Evolutionary conservation across 2,797 vertebrate species (phyloP), one percentile per base, ranked within the genome.

Genomic region (Danio tinwini): DNA sequence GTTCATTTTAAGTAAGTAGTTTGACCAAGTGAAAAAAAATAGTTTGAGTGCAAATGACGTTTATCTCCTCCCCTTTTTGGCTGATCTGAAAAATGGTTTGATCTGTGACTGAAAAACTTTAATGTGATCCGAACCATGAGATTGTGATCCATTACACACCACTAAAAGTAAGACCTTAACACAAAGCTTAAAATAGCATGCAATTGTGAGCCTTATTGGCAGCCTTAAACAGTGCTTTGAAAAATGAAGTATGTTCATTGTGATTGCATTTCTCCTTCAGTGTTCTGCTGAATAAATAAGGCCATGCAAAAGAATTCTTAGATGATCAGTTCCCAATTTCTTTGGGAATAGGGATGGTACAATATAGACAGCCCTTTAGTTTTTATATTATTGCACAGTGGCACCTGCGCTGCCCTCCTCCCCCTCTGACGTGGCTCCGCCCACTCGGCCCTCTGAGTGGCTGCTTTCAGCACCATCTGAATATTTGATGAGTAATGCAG

Each of bases 401-500:
- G 44, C 75, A 59, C 64, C 75, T 69, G 16, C n/a, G 19, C 14
- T 0, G 0, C 19, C 63, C 47, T 53, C 65, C 77, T 62, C 63
- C 58, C 29, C 39, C 59, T 58, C 47, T 81, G 8, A 21, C 59
- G 45, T 58, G 1, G 73, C 87, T 76, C 85, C 86, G 12, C 91
- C 90, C 82, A 44, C 69, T 55, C 62, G 13, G 65, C 68, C 61
- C 81, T 82, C 85, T 85, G 86, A 87, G 85, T 84, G 87, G 86
- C 86, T 85, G 83, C 85, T 88, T 83, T 84, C 84, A 87, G 87
- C 90, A 81, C 16, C 50, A 74, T 76, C 76, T 91, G 88, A 92
- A 94, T 93, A 89, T 91, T 93, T 93, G 78, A 94, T 92, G 90
- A 91, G 72, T 74, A 74, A 82, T 86, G 84, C 88, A 85, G 91